Evolutionary conservation across 2,113 vertebrate species (phyloP), one percentile per base, ranked within the genome.

Genomic region (Cettia cetti): DNA sequence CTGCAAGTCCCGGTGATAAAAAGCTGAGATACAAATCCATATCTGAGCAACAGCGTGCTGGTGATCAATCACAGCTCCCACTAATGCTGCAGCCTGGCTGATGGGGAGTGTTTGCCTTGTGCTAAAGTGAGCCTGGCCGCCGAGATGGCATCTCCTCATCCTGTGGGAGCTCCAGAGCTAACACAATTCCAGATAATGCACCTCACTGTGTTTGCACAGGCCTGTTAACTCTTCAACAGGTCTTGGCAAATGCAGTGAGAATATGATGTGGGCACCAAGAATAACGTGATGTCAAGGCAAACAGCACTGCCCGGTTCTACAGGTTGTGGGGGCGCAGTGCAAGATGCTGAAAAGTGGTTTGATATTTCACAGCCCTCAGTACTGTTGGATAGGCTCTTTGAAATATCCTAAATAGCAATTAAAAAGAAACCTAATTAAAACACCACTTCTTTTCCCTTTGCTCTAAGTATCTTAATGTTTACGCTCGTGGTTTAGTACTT

Each of bases 21-120:
- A 96, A 94, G 89, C 97, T 88, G 93, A 80, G 95, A 94, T 95
- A 92, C 92, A 94, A 93, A 96, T 94, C 95, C 96, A 97, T 98
- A 96, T 98, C 98, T 98, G 97, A 97, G 98, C 98, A 98, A 98
- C 97, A 61, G 86, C 60, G 56, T 70, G 84, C 85, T 86, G 89
- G 65, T 80, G 87, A 97, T 98, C 97, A 97, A 74, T 98, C 94
- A 49, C 40, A 42, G 31, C 92, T 45, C 61, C 66, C 97, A 86
- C 94, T 98, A 97, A 98, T 97, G 97, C 94, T 92, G 93, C 92
- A 91, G 96, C 86, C 84, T 54, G 50, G 97, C 97, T 95, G 92
- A 86, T 57, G 71, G 92, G 94, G 90, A 63, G 35, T 98, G 97
- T 98, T 98, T 98, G 95, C 97, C 91, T 96, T 94, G 94, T 61